Percentiles rank a stretch among this genome's conserved stretches.
Evolutionary conservation across 2,888 invertebrate genomes (phyloP).

Genomic region (Pachycephus smyrnensis): DNA sequence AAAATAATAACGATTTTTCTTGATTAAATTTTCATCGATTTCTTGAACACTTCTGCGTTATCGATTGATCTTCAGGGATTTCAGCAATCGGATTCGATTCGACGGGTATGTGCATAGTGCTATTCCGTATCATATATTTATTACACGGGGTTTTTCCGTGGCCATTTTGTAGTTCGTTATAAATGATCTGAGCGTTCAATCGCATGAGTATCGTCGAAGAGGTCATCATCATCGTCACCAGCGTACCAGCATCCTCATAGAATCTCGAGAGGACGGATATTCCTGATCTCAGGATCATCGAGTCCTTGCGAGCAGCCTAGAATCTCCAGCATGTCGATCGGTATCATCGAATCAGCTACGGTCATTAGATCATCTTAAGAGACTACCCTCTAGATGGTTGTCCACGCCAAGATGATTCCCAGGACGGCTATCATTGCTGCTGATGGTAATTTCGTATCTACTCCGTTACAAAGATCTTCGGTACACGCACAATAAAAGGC

Average conservation of each 20-base stretch:
- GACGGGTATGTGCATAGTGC: not conserved
- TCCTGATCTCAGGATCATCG: not conserved
- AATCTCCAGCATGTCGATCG: not conserved
- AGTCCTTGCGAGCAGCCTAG: not conserved
- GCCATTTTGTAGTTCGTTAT: not conserved
- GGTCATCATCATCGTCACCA: not conserved
- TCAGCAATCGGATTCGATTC: not conserved
- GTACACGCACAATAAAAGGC: slow-evolving; percentile 84
- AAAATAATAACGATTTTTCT: not conserved
- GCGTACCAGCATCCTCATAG: not conserved
- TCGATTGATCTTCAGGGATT: not conserved
- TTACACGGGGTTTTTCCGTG: not conserved
- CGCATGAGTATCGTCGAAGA: not conserved
- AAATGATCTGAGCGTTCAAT: not conserved
- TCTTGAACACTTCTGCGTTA: not conserved
- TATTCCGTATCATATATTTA: not conserved
- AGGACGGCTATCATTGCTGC: slow-evolving; percentile 5
- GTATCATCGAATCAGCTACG: not conserved
- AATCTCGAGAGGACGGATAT: not conserved
- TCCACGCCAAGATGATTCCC: slow-evolving; percentile 11
- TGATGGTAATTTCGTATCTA: slow-evolving; percentile 39
- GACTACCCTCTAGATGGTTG: slow-evolving; percentile 9
- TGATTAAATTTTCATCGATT: not conserved
- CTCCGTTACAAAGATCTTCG: slow-evolving; percentile 80
- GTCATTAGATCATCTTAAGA: not conserved